phyloP scores from a whole-genome alignment of 2,888 invertebrate species.

The Pheosia gnoma region DNA sequence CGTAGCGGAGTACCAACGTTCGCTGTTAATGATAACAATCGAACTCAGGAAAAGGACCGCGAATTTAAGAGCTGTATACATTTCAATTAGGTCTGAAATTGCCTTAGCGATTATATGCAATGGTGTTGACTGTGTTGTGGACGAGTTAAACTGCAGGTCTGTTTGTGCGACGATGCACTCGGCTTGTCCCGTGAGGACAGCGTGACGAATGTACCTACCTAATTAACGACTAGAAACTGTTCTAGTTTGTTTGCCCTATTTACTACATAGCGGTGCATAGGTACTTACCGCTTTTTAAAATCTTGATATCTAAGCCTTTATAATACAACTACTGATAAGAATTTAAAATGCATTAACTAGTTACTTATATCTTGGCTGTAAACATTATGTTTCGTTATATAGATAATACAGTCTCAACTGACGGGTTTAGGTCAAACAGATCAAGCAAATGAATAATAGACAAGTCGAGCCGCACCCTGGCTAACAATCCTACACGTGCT shows the following conservation, averaged over 20 bases:
- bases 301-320: neutral
- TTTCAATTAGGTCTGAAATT: conserved; percentile 18
- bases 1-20: conserved; percentile 61
- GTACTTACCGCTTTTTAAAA: conserved; percentile 6
- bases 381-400: neutral
- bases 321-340: too few species aligned
- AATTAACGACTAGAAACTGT: conserved; percentile 73
- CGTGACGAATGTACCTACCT: conserved; percentile 54
- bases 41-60: conserved; percentile 32
- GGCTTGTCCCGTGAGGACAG: conserved; percentile 47
- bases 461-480: conserved; percentile 52
- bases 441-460: conserved; percentile 42
- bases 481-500: conserved; percentile 51
- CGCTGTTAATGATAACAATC: conserved; percentile 37
- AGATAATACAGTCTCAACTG: conserved; percentile 35
- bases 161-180: conserved; percentile 47
- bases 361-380: too few species aligned
- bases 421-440: conserved; percentile 63
- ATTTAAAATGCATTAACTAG: too few species aligned
- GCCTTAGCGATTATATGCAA: conserved; percentile 13
- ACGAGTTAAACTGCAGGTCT: conserved; percentile 41
- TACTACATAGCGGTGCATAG: conserved; percentile 27
- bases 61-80: conserved; percentile 29
- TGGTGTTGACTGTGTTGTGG: conserved; percentile 16
- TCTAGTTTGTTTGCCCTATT: conserved; percentile 63